Evolutionary conservation across 2,113 vertebrate species (phyloP).

Genomic region (Microtus richardsoni): DNA sequence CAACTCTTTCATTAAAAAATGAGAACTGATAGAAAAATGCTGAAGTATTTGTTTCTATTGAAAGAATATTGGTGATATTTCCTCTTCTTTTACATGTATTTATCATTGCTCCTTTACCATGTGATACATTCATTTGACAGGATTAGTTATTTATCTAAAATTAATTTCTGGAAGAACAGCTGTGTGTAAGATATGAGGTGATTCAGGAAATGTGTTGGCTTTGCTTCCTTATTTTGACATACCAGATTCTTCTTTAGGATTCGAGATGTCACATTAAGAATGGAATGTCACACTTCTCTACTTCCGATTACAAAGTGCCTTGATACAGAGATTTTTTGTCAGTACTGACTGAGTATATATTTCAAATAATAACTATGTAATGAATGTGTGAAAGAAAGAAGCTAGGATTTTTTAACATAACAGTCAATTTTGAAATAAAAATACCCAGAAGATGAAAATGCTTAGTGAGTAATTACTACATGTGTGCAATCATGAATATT

Average conservation of each 20-base stretch:
- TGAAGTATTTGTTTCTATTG: constrained; percentile 36
- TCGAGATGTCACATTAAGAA: neutral
- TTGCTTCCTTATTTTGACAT: neutral
- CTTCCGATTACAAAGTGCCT: neutral
- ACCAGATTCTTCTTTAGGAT: neutral
- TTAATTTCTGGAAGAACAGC: neutral
- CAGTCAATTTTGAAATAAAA: neutral
- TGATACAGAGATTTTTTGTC: neutral
- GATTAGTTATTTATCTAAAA: neutral
- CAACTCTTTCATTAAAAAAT: constrained; percentile 58
- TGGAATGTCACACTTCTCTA: neutral
- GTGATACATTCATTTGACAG: neutral
- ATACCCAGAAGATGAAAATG: neutral
- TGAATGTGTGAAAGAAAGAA: neutral
- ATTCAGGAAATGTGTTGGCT: neutral
- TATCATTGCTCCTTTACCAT: neutral
- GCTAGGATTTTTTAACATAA: neutral
- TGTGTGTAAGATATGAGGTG: neutral
- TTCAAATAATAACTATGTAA: neutral
- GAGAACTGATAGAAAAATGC: constrained; percentile 7
- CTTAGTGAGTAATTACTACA: neutral
- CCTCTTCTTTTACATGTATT: neutral
- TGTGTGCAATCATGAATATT: neutral
- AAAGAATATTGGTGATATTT: neutral
- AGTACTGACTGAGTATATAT: neutral